Conservation (phyloP, 2,888 invertebrate genomes). For the Drosophila yooni region DNA sequence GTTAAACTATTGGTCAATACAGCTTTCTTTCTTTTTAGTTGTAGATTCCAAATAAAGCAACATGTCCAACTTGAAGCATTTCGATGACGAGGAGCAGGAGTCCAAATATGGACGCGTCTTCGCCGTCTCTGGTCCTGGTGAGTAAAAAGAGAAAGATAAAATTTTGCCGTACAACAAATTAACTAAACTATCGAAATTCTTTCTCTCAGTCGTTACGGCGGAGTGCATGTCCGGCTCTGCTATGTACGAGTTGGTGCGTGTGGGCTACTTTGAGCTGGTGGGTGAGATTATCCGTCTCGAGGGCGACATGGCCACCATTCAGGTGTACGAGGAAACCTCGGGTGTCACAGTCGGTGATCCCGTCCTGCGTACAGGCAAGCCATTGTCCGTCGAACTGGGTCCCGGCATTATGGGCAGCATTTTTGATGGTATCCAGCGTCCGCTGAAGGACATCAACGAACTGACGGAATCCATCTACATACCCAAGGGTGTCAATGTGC, state of each 20-base stretch:
- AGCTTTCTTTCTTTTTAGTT: conserved; percentile 43
- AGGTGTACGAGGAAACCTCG: conserved; percentile 98
- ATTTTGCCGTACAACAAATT: neutral
- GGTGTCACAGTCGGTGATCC: conserved; percentile 99
- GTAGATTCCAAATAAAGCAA: conserved; percentile 63
- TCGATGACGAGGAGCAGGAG: conserved; percentile 94
- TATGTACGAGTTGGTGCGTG: conserved; percentile 99
- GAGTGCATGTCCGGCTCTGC: conserved; percentile 99
- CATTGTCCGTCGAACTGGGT: conserved; percentile 98
- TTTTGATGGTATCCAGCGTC: conserved; percentile 99
- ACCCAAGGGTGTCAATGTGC: conserved; percentile 98
- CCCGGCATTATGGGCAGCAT: conserved; percentile 99
- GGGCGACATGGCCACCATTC: conserved; percentile 99
- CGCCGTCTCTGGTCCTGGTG: conserved; percentile 99
- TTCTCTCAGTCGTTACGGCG: conserved; percentile 95
- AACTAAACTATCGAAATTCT: neutral
- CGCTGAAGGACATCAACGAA: conserved; percentile 97
- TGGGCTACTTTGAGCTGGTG: conserved; percentile 98
- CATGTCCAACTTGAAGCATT: conserved; percentile 90
- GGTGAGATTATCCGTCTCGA: conserved; percentile 99
- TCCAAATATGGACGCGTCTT: conserved; percentile 96
- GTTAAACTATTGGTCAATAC: neutral
- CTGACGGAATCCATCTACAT: conserved; percentile 99
- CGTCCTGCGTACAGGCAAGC: conserved; percentile 98
- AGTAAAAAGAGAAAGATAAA: conserved; percentile 39